phyloP scores from a whole-genome alignment of 2,888 invertebrate genomes.

The Hyposoter dolosus region DNA sequence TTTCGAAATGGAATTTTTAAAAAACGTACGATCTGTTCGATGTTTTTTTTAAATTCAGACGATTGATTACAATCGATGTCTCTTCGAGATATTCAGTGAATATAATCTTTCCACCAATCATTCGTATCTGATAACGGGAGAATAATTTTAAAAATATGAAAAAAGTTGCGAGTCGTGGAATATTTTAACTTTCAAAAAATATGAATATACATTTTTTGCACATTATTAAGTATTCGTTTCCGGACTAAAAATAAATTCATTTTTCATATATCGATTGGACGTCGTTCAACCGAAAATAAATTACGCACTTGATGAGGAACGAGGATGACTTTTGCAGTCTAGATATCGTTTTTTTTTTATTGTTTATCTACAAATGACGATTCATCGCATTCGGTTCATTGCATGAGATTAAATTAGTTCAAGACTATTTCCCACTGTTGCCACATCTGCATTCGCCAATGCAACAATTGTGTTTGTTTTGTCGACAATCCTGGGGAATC shows the following conservation, averaged over 20 bases:
- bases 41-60: background rate
- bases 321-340: conserved; percentile 1
- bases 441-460: conserved; percentile 15
- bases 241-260: conserved; percentile 3
- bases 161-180: background rate
- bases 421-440: conserved; percentile 25
- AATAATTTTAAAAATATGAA: background rate
- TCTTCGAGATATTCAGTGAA: background rate
- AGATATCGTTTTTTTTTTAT: conserved; percentile 2
- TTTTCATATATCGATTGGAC: background rate
- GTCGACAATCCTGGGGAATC: conserved; percentile 44
- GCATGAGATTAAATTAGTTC: conserved; percentile 27
- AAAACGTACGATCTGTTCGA: background rate
- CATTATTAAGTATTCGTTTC: background rate
- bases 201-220: background rate
- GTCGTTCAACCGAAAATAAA: conserved; percentile 4
- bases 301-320: conserved; percentile 7
- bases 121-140: background rate
- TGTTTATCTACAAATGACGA: conserved; percentile 27
- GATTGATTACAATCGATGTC: background rate
- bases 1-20: background rate
- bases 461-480: conserved; percentile 20
- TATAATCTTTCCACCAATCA: background rate
- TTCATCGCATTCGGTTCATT: conserved; percentile 20
- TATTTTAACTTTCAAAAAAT: background rate